Conservation (phyloP, 2,797 vertebrate species). For the Peromyscus nudipes region DNA sequence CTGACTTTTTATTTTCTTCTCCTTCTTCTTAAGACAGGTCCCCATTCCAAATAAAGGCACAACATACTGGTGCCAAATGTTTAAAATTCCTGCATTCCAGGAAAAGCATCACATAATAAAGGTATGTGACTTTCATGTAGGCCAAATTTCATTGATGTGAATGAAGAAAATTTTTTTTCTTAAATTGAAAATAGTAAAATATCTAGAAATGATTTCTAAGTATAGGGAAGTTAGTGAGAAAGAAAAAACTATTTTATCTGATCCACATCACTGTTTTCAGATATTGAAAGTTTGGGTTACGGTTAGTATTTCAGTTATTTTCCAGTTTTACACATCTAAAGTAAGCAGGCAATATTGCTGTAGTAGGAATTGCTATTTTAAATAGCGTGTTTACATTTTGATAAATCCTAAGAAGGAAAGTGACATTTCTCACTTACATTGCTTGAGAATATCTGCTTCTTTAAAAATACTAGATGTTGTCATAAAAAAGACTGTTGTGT, state of each 20-base stretch:
- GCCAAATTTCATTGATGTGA: not conserved
- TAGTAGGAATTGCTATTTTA: conserved; percentile 7
- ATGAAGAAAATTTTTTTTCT: not conserved
- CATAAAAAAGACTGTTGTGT: not conserved
- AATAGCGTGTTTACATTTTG: conserved; percentile 5
- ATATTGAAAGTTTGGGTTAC: conserved; percentile 27
- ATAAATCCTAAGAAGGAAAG: not conserved
- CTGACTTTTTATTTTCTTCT: conserved; percentile 72
- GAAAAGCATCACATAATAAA: conserved; percentile 93
- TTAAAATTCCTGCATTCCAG: conserved; percentile 91
- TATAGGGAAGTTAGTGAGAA: conserved; percentile 7
- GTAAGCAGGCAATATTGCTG: not conserved
- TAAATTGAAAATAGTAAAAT: conserved; percentile 20
- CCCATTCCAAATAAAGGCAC: conserved; percentile 93
- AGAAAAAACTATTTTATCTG: not conserved
- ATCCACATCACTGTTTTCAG: not conserved
- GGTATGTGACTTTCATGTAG: conserved; percentile 86
- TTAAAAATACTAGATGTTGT: conserved; percentile 43
- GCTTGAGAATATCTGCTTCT: conserved; percentile 36
- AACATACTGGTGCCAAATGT: conserved; percentile 95
- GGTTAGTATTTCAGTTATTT: conserved; percentile 21
- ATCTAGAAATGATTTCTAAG: conserved; percentile 14
- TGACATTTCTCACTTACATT: not conserved
- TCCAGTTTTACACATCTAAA: conserved; percentile 2
- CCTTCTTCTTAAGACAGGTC: conserved; percentile 92